Evolutionary conservation across 2,113 vertebrate genomes (phyloP), one percentile per base, ranked within the genome.

Genomic region (Eubucco bourcierii): DNA sequence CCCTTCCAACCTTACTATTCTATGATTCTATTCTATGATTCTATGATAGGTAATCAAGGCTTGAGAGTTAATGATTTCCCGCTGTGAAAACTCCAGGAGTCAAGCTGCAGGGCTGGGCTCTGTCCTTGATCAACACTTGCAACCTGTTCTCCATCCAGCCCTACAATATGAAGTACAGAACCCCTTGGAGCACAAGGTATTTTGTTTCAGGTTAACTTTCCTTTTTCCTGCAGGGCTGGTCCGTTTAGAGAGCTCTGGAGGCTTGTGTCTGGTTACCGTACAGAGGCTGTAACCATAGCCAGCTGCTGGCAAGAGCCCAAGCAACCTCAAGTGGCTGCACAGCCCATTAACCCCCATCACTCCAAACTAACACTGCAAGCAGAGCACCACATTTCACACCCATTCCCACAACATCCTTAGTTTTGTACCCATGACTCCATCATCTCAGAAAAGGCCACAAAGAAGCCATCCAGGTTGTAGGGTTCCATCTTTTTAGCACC

Each of bases 1-100:
- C n/a, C n/a, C n/a, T n/a, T n/a, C n/a, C n/a, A n/a, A n/a, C n/a
- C n/a, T n/a, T n/a, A n/a, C n/a, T n/a, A n/a, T n/a, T n/a, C n/a
- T n/a, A n/a, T n/a, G n/a, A n/a, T n/a, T n/a, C n/a, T n/a, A n/a
- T n/a, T n/a, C n/a, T n/a, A n/a, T n/a, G n/a, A n/a, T n/a, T n/a
- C n/a, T n/a, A n/a, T 37, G 29, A 66, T 37, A 93, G 21, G 25
- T 58, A 95, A 92, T 95, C 64, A 92, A 82, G 41, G 78, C 66
- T 83, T 66, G 16, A 23, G 64, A 96, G 96, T 94, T 96, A 96
- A 93, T 77, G 34, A 96, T 93, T 96, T 95, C 79, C 75, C 55
- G 15, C 61, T 58, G 72, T 75, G 90, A 97, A 96, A 90, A 92
- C 24, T 72, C n/a, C 95, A 78, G 34, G 6, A 91, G 17, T 25